These are phyloP conservation scores for Diglossa brunneiventris DNA, from an alignment of 2,113 vertebrate genomes.

Conservation along the genomic window DNA sequence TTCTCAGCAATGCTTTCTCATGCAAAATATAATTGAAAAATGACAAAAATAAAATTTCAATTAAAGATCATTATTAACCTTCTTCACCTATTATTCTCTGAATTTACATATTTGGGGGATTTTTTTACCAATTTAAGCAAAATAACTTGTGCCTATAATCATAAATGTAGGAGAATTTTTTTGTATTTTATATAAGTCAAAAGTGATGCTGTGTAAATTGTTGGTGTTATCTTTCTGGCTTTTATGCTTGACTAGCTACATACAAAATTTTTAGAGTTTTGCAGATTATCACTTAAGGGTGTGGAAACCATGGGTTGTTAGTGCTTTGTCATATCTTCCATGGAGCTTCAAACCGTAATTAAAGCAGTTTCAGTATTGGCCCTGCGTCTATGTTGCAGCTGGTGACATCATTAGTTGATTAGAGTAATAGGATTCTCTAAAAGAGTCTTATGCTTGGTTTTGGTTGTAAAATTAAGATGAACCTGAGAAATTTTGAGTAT, in stretches of 20 bases:
- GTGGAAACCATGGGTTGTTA: not conserved
- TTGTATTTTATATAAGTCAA: not conserved
- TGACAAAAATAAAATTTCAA: not conserved
- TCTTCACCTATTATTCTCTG: not conserved
- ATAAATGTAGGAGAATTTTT: not conserved
- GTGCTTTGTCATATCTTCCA: not conserved
- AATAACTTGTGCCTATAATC: not conserved
- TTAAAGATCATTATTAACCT: not conserved
- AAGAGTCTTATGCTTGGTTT: not conserved
- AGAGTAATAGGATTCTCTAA: not conserved
- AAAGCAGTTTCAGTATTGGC: not conserved
- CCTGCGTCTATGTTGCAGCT: not conserved
- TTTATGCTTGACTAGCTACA: not conserved
- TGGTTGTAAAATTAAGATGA: not conserved
- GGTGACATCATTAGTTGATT: not conserved
- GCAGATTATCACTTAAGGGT: not conserved
- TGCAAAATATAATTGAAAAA: not conserved
- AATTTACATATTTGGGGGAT: not conserved
- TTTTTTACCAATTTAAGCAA: not conserved
- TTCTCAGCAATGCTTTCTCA: not conserved
- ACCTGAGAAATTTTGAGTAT: not conserved
- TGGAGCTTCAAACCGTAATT: not conserved
- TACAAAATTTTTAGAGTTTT: not conserved
- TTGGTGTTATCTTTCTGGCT: not conserved
- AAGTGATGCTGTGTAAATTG: not conserved